Evolutionary conservation across 2,113 vertebrate species (phyloP).

Genomic region (Phaethon lepturus): DNA sequence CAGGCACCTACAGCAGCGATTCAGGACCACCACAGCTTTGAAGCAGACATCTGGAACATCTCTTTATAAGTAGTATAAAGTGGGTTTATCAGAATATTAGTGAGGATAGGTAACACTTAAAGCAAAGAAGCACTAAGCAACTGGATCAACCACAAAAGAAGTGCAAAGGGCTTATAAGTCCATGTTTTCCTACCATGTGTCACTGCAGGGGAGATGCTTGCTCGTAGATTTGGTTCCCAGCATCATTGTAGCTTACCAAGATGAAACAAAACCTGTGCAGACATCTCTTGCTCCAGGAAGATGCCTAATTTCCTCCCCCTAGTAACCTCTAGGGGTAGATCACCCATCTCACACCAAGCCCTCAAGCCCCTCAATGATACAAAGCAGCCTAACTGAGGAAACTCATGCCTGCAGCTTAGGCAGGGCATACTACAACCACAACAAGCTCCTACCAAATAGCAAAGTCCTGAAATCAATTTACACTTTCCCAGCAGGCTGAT

Average conservation of each 20-base stretch:
- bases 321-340: rapidly evolving
- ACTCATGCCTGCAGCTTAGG: rapidly evolving
- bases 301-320: neutral
- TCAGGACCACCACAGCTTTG: neutral
- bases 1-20: neutral
- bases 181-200: neutral
- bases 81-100: neutral
- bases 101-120: rapidly evolving
- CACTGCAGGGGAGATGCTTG: neutral
- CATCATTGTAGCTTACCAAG: neutral
- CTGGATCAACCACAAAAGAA: neutral
- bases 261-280: neutral
- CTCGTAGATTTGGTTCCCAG: neutral
- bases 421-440: rapidly evolving
- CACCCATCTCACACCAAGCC: rapidly evolving
- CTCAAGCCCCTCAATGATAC: rapidly evolving
- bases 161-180: rapidly evolving
- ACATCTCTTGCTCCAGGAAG: rapidly evolving
- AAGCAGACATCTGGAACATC: neutral
- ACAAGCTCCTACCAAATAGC: rapidly evolving
- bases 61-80: neutral
- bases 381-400: neutral
- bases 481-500: neutral
- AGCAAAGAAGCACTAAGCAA: neutral
- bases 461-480: neutral